These are phyloP conservation scores for Ciconia maguari DNA, from an alignment of 2,113 vertebrate genomes.

Conservation along the genomic window DNA sequence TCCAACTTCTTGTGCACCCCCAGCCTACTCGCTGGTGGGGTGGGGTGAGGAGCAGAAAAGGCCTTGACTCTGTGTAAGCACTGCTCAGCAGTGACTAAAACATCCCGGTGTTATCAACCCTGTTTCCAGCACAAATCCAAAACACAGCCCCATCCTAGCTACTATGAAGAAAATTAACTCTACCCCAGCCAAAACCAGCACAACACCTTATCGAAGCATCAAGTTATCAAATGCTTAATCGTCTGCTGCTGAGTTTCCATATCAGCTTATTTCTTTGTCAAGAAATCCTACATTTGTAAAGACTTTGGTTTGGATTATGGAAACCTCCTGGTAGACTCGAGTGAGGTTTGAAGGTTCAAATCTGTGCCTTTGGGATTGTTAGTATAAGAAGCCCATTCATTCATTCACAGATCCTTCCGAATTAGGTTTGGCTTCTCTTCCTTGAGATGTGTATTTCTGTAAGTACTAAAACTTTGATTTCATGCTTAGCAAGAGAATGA, in stretches of 20 bases:
- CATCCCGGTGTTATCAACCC: no score
- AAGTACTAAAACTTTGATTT: slow-evolving; percentile 35
- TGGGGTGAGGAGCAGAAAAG: no score
- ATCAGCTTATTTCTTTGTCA: slow-evolving; percentile 4
- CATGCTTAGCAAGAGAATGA: neutral
- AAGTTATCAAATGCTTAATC: slow-evolving; percentile 8
- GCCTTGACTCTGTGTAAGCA: no score
- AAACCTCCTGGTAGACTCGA: neutral
- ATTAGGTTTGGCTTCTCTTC: slow-evolving; percentile 25
- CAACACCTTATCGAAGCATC: neutral
- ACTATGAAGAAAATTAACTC: no score
- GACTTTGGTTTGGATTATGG: neutral
- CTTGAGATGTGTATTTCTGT: slow-evolving; percentile 29
- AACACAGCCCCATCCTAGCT: no score
- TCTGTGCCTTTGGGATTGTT: neutral
- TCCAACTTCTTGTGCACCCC: no score
- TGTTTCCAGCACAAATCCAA: no score
- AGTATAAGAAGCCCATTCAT: slow-evolving; percentile 25
- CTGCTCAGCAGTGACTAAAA: no score
- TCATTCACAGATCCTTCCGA: neutral
- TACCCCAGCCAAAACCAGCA: no score
- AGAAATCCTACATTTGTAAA: neutral
- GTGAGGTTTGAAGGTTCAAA: neutral
- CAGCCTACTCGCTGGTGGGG: no score
- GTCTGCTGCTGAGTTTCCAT: neutral